A percentile compares a stretch with the other conserved stretches of the same genome.
Conservation (phyloP, 2,113 vertebrate species). For the Poecilia latipinna region DNA sequence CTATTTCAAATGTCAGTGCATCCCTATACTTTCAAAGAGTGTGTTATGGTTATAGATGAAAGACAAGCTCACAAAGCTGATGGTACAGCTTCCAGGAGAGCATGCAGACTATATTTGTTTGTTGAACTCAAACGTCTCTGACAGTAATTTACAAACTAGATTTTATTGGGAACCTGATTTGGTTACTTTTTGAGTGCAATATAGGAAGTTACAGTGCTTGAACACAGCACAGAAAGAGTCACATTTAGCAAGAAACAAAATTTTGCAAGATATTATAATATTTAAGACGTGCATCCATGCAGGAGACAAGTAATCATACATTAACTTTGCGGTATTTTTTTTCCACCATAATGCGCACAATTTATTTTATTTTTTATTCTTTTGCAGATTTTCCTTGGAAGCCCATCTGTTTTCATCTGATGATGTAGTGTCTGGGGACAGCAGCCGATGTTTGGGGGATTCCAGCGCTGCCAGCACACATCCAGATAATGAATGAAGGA, state of each 20-base stretch:
- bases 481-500: neutral
- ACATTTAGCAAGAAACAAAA: neutral
- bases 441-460: neutral
- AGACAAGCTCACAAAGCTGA: neutral
- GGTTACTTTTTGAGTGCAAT: neutral
- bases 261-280: neutral
- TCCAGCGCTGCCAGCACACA: neutral
- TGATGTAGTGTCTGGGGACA: conserved; percentile 3
- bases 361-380: neutral
- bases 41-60: neutral
- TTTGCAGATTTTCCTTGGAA: neutral
- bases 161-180: neutral
- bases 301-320: conserved; percentile 1
- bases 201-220: neutral
- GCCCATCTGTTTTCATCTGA: conserved; percentile 1
- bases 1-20: neutral
- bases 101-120: neutral
- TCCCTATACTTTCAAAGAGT: neutral
- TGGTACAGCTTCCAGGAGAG: neutral
- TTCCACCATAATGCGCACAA: neutral
- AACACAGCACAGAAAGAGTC: neutral
- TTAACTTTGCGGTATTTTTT: neutral
- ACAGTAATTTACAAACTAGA: neutral
- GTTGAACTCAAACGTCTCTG: neutral
- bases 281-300: neutral